Conservation (phyloP, 1,140 invertebrate genomes). For the Hesperophylax magnus region DNA sequence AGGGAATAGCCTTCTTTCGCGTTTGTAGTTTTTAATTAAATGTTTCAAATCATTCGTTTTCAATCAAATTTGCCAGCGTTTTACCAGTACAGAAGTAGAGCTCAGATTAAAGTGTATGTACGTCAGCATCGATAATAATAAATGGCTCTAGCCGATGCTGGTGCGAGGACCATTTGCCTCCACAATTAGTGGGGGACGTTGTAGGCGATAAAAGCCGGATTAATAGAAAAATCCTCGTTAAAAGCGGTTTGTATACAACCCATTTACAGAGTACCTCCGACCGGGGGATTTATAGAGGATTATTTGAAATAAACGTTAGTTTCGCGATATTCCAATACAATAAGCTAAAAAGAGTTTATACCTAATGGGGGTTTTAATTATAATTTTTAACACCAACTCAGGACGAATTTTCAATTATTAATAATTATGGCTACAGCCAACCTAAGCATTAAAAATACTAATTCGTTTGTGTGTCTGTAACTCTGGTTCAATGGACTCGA, state of each 20-base stretch:
- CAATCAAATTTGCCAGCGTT: conserved; percentile 7
- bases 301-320: neutral
- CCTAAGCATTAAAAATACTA: no score
- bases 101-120: no score
- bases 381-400: no score
- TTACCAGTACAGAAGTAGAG: no score
- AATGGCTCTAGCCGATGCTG: neutral
- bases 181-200: conserved; percentile 21
- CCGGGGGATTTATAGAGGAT: conserved; percentile 18
- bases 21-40: no score
- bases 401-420: no score
- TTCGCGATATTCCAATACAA: neutral
- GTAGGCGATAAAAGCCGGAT: conserved; percentile 34
- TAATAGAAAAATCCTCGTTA: conserved; percentile 34
- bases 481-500: no score
- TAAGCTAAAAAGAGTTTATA: conserved; percentile 14
- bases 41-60: conserved; percentile 1
- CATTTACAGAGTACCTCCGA: conserved; percentile 21
- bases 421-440: no score
- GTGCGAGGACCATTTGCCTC: conserved; percentile 6
- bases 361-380: neutral
- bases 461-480: no score
- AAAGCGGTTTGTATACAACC: conserved; percentile 27
- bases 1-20: no score
- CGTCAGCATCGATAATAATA: conserved; percentile 6